phyloP scores from a whole-genome alignment of 2,113 vertebrate genomes.

The Zosterops japonicus region DNA sequence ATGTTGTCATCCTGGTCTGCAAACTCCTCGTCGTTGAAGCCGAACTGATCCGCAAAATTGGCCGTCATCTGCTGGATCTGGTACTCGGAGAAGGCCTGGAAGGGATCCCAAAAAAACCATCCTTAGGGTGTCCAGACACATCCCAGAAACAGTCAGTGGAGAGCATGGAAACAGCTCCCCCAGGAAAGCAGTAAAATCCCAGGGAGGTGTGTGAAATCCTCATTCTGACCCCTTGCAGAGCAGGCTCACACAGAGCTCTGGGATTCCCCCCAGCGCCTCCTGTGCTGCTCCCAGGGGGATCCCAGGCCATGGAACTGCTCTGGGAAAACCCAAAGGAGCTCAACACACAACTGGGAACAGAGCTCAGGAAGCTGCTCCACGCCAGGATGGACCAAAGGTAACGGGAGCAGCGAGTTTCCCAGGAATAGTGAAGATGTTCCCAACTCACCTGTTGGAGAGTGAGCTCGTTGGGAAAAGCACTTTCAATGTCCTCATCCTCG shows the following conservation, averaged over 20 bases:
- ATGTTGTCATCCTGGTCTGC: slow-evolving; percentile 94
- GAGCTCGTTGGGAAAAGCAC: slow-evolving; percentile 89
- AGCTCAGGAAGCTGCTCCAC: neutral
- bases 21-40: slow-evolving; percentile 96
- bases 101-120: neutral
- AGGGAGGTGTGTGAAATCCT: neutral
- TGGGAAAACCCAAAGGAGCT: neutral
- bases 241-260: neutral
- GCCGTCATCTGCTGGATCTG: slow-evolving; percentile 99
- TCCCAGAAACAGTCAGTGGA: fast-evolving
- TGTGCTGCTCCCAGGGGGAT: neutral
- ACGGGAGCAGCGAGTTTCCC: fast-evolving
- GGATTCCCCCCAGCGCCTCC: neutral
- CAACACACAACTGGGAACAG: fast-evolving
- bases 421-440: fast-evolving
- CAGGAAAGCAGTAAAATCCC: fast-evolving
- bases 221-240: neutral
- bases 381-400: neutral
- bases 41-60: slow-evolving; percentile 96
- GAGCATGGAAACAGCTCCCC: neutral
- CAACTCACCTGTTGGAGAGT: slow-evolving; percentile 90
- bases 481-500: slow-evolving; percentile 94
- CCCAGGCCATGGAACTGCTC: neutral
- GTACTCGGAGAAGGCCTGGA: slow-evolving; percentile 94
- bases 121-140: neutral